These are phyloP conservation scores for Enteromius trimaculatus DNA, from an alignment of 2,797 vertebrate species.

Conservation along the genomic window DNA sequence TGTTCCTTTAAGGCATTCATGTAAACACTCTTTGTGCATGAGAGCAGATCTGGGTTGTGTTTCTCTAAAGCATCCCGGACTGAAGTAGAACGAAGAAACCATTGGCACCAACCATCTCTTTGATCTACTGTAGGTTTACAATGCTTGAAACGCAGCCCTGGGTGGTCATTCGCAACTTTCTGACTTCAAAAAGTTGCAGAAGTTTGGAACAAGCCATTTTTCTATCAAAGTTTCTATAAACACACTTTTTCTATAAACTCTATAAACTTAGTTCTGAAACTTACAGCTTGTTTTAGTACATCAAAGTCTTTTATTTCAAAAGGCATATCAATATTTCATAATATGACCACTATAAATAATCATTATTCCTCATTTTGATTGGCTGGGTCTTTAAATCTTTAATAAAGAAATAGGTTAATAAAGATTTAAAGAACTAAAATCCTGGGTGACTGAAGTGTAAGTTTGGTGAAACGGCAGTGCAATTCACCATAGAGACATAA, in stretches of 20 bases:
- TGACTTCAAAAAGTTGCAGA: neutral
- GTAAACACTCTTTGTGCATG: neutral
- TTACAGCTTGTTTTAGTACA: neutral
- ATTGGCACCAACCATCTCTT: neutral
- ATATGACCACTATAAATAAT: neutral
- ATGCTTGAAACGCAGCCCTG: conserved; percentile 10
- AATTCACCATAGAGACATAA: neutral
- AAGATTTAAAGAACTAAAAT: neutral
- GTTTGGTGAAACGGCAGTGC: neutral
- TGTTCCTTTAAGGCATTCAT: neutral
- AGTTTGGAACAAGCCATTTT: conserved; percentile 10
- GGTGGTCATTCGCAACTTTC: neutral
- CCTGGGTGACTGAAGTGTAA: neutral
- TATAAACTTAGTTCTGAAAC: neutral
- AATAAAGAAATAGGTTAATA: conserved; percentile 2
- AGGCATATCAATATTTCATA: neutral
- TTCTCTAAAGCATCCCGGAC: neutral
- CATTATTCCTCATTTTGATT: conserved; percentile 7
- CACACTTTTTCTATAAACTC: neutral
- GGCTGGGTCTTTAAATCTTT: neutral
- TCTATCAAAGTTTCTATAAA: neutral
- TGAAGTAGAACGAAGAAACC: neutral
- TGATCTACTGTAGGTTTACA: neutral
- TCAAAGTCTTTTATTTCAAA: conserved; percentile 12
- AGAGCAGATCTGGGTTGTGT: neutral